Conservation (phyloP, 2,888 invertebrate genomes). For the Sthenelais limicola region DNA sequence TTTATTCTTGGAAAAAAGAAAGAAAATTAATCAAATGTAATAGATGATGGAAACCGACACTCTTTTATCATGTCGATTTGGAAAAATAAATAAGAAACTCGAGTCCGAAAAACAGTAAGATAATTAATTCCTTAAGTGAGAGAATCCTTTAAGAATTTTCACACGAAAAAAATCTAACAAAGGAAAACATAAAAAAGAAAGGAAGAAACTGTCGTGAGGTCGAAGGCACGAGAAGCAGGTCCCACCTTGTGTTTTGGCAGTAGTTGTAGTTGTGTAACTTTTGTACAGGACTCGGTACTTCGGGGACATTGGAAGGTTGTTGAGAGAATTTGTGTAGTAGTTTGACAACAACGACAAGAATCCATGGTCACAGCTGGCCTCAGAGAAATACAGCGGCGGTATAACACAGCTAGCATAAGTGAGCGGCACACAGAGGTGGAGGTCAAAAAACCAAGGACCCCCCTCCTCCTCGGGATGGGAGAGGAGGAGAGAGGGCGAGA, state of each 20-base stretch:
- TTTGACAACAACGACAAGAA: slow-evolving; percentile 18
- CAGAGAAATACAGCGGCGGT: not conserved
- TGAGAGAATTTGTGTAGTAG: slow-evolving; percentile 27
- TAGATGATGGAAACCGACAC: no score
- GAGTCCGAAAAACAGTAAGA: no score
- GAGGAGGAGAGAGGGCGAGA: slow-evolving; percentile 6
- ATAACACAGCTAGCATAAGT: no score
- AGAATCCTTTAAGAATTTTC: not conserved
- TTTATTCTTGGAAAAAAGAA: no score
- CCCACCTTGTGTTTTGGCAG: slow-evolving; percentile 28
- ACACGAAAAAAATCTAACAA: not conserved
- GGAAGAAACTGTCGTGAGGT: slow-evolving; percentile 28
- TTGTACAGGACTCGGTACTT: slow-evolving; percentile 18
- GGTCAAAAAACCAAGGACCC: no score
- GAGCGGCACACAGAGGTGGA: no score
- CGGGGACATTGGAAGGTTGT: slow-evolving; percentile 16
- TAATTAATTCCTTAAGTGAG: no score
- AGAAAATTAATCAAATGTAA: no score
- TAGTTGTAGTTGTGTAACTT: slow-evolving; percentile 17
- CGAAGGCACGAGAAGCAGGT: slow-evolving; percentile 28
- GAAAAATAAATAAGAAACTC: no score
- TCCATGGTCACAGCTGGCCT: not conserved
- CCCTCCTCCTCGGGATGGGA: no score
- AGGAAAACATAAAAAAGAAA: not conserved
- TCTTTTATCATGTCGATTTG: no score